Conservation (phyloP, 2,888 invertebrate genomes). For the Campoletis raptor region DNA sequence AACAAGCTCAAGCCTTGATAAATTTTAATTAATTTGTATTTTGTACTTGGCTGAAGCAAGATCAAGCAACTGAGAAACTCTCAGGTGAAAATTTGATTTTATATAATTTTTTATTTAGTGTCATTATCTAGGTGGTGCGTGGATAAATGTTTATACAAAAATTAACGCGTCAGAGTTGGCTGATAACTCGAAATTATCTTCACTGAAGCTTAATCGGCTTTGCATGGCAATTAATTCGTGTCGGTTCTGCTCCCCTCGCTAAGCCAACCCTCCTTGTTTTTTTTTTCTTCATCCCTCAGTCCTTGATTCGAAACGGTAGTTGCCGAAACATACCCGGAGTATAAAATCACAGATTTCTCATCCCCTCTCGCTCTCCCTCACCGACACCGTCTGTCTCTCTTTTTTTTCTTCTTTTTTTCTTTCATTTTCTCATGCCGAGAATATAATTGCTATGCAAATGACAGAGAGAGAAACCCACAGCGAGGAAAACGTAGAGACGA, state of each 20-base stretch:
- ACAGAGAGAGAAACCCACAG: conserved; percentile 34
- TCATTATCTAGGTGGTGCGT: background rate
- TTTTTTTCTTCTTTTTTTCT: background rate
- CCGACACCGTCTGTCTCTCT: conserved; percentile 1
- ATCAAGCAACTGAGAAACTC: background rate
- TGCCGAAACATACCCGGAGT: conserved; percentile 40
- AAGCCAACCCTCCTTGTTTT: background rate
- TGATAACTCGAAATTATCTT: conserved; percentile 59
- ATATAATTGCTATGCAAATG: conserved; percentile 69
- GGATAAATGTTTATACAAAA: background rate
- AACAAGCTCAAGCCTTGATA: conserved; percentile 41
- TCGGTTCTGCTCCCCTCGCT: conserved; percentile 30
- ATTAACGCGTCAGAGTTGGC: conserved; percentile 27
- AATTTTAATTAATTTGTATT: conserved; percentile 39
- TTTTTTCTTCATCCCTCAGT: conserved; percentile 3
- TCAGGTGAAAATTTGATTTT: conserved; percentile 8
- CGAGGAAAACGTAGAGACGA: conserved; percentile 51
- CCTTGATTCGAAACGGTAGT: conserved; percentile 31
- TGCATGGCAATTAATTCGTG: conserved; percentile 68
- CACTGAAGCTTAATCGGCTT: conserved; percentile 65
- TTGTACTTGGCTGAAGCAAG: background rate
- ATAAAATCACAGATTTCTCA: conserved; percentile 50
- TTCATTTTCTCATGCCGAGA: conserved; percentile 33
- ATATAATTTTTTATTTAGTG: background rate
- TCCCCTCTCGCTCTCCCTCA: conserved; percentile 15